Conservation (phyloP, 2,113 vertebrate species). For the Clarias gariepinus region DNA sequence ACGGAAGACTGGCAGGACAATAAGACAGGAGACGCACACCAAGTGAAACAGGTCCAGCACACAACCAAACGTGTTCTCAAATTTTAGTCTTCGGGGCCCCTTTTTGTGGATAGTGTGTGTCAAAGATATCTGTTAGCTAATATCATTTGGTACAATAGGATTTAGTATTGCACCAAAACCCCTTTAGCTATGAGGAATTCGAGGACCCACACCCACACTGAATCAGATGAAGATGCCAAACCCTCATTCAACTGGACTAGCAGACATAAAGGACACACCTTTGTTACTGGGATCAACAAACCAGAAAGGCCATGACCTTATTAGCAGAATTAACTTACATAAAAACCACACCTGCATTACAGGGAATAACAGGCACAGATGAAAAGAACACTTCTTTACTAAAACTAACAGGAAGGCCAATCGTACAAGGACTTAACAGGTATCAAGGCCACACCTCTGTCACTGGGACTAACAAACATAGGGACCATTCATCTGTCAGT, state of each 20-base stretch:
- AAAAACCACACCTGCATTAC: background rate
- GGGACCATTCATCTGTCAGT: background rate
- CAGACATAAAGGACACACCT: background rate
- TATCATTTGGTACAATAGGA: background rate
- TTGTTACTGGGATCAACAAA: background rate
- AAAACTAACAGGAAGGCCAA: background rate
- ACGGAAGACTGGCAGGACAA: background rate
- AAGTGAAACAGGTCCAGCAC: background rate
- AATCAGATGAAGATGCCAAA: background rate
- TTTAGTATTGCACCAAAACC: background rate
- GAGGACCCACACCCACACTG: background rate
- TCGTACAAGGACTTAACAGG: background rate
- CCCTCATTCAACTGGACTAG: background rate
- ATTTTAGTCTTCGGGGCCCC: background rate
- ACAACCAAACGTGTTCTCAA: background rate
- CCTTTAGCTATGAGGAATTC: background rate
- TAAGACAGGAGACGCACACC: background rate
- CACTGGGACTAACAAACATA: background rate
- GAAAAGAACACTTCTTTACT: background rate
- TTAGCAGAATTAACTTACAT: background rate
- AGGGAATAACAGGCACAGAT: background rate
- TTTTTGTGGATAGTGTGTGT: background rate
- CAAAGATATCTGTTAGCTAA: background rate
- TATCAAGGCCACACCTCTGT: background rate
- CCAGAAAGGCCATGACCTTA: background rate